A percentile compares a stretch with the other conserved stretches of the same genome.
Conservation (phyloP, 2,888 invertebrate genomes). For the Drosophila acutilabella region DNA sequence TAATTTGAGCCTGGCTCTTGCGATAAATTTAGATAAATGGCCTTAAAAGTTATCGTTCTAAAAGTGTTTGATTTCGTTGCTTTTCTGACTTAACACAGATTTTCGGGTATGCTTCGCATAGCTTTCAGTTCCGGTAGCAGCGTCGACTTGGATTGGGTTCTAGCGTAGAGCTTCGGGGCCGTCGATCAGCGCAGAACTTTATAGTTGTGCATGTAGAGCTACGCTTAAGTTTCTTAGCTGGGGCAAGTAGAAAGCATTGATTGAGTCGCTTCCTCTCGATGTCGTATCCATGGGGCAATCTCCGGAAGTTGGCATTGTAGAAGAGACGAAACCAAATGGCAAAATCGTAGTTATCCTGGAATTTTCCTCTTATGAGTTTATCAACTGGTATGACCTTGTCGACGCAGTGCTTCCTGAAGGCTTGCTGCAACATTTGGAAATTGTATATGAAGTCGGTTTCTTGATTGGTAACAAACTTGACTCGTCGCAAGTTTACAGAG, state of each 20-base stretch:
- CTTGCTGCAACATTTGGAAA: conserved; percentile 28
- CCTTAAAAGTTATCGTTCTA: background rate
- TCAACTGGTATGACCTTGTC: conserved; percentile 27
- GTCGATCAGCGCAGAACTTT: no score
- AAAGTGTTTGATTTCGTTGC: background rate
- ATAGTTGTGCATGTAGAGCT: background rate
- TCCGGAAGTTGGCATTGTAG: conserved; percentile 33
- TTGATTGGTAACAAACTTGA: conserved; percentile 18
- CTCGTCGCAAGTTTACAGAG: conserved; percentile 12
- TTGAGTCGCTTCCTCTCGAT: conserved; percentile 6
- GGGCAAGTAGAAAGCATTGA: background rate
- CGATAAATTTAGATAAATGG: background rate
- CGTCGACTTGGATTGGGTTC: no score
- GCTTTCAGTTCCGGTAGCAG: no score
- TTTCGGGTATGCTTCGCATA: background rate
- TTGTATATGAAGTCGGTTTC: conserved; percentile 23
- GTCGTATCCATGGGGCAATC: conserved; percentile 14
- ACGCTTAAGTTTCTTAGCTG: background rate
- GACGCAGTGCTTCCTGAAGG: conserved; percentile 11
- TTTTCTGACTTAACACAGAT: no score
- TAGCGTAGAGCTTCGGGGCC: background rate
- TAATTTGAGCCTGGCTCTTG: background rate
- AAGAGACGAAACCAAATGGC: conserved; percentile 43
- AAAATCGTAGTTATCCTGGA: conserved; percentile 49
- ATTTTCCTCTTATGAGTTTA: conserved; percentile 28